phyloP scores from a whole-genome alignment of 2,797 vertebrate species.

The Okamejei kenojei region DNA sequence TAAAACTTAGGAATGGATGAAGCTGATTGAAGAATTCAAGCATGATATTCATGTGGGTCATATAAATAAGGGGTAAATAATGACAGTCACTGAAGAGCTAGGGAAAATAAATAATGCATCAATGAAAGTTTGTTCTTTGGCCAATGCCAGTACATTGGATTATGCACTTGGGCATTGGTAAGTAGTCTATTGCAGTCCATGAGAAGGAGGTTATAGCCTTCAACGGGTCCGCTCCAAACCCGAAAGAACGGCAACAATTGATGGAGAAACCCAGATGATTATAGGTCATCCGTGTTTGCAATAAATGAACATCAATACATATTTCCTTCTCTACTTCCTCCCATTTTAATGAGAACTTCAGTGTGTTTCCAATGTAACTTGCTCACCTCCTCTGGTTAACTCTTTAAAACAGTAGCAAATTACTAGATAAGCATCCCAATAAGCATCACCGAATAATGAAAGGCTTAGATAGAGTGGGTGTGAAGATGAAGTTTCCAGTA shows the following conservation, averaged over 20 bases:
- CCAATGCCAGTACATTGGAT: neutral
- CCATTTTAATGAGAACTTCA: neutral
- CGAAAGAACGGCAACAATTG: neutral
- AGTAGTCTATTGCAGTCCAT: too few species aligned
- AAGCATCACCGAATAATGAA: too few species aligned
- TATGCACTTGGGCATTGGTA: neutral
- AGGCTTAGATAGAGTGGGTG: too few species aligned
- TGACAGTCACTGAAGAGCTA: neutral
- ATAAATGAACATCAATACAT: neutral
- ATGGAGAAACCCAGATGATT: neutral
- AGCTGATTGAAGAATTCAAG: neutral
- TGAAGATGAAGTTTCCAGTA: too few species aligned
- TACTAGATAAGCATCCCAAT: too few species aligned
- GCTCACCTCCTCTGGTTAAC: neutral
- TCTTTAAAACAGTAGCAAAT: neutral
- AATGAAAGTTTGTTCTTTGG: neutral
- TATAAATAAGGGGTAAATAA: neutral
- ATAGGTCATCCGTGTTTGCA: neutral
- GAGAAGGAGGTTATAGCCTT: neutral
- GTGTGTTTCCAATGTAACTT: neutral
- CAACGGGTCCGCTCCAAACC: neutral
- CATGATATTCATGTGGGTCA: neutral
- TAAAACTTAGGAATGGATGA: neutral
- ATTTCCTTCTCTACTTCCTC: too few species aligned
- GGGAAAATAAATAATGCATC: neutral